Evolutionary conservation across 2,113 vertebrate genomes (phyloP).

Genomic region (Tautogolabrus adspersus): DNA sequence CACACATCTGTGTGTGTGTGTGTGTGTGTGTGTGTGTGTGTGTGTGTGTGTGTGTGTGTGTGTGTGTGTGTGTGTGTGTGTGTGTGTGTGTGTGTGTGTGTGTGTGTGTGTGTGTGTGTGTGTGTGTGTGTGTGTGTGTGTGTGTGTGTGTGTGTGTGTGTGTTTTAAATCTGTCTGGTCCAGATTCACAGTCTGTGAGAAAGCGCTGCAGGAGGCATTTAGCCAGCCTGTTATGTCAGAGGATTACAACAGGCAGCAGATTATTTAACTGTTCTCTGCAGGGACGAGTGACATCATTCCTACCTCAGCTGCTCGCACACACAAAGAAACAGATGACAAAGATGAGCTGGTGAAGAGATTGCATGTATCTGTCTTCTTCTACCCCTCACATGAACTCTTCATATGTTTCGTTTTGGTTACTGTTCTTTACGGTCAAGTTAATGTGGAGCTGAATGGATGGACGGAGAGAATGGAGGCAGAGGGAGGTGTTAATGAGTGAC

Average conservation of each 20-base stretch:
- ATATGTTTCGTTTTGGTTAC: neutral
- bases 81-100: conserved; percentile 30
- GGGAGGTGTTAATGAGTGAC: neutral
- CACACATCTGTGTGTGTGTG: conserved; percentile 5
- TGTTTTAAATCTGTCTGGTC: conserved; percentile 25
- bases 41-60: no score
- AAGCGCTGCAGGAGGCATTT: conserved; percentile 45
- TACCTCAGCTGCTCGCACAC: neutral
- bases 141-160: conserved; percentile 37
- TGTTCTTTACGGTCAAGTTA: neutral
- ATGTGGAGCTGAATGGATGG: neutral
- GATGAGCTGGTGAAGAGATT: neutral
- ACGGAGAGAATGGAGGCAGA: neutral
- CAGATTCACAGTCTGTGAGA: conserved; percentile 30
- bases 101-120: conserved; percentile 28
- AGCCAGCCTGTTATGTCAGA: conserved; percentile 64
- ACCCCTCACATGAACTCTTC: neutral
- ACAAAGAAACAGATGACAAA: neutral
- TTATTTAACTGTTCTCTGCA: conserved; percentile 60
- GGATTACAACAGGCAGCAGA: conserved; percentile 65
- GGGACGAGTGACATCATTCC: conserved; percentile 25
- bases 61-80: neutral
- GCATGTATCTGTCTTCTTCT: neutral
- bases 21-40: conserved; percentile 32
- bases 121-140: conserved; percentile 13